A percentile compares a stretch with the other conserved stretches of the same genome.
Conservation (phyloP, 2,888 invertebrate genomes). For the Adelphocoris suturalis region DNA sequence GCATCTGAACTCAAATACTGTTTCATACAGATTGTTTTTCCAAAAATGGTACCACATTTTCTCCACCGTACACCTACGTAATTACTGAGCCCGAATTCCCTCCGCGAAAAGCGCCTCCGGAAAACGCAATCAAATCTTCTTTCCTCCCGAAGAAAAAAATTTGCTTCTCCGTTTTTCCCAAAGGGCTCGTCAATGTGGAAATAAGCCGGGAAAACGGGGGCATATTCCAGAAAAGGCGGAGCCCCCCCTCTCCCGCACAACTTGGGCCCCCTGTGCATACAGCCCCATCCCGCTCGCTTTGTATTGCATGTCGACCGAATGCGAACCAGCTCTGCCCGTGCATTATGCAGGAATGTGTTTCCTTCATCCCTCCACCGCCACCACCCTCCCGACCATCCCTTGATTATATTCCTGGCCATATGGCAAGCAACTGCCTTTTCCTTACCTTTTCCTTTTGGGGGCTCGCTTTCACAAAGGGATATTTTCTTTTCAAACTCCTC, state of each 20-base stretch:
- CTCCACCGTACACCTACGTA: too few relatives aligned
- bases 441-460: slow-evolving; percentile 48
- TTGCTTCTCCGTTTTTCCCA: background rate
- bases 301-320: slow-evolving; percentile 71
- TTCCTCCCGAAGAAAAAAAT: background rate
- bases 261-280: background rate
- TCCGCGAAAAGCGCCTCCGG: background rate
- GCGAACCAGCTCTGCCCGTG: slow-evolving; percentile 50
- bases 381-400: slow-evolving; percentile 14
- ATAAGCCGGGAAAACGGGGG: slow-evolving; percentile 30
- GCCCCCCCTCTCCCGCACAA: background rate
- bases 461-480: slow-evolving; percentile 57
- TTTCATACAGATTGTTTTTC: too few relatives aligned
- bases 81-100: too few relatives aligned
- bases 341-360: slow-evolving; percentile 62
- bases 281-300: slow-evolving; percentile 34
- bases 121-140: background rate
- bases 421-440: slow-evolving; percentile 61
- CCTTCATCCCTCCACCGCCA: background rate
- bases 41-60: too few relatives aligned
- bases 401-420: slow-evolving; percentile 66
- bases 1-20: too few relatives aligned
- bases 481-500: slow-evolving; percentile 63
- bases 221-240: slow-evolving; percentile 18
- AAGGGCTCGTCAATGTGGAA: slow-evolving; percentile 49